A percentile compares a stretch with the other conserved stretches of the same genome.
phyloP scores from a whole-genome alignment of 2,113 vertebrate species.

The Leptosomus discolor region DNA sequence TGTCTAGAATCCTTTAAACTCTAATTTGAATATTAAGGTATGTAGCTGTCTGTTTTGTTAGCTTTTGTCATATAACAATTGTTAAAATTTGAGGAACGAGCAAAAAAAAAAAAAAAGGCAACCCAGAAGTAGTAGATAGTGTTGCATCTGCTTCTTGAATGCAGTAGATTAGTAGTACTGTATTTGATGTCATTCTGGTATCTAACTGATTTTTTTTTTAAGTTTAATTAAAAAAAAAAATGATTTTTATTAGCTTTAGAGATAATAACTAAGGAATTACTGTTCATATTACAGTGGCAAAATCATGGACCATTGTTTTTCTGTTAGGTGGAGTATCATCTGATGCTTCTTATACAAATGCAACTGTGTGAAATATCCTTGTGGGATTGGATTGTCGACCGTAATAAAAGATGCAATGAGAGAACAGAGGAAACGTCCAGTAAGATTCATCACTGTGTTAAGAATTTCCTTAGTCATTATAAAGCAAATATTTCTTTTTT shows the following conservation, averaged over 20 bases:
- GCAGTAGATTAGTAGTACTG: not conserved
- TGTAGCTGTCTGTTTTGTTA: not conserved
- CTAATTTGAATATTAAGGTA: not conserved
- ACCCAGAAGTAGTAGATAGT: not conserved
- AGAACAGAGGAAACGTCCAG: conserved; percentile 53
- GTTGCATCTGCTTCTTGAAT: not conserved
- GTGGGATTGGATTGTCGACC: conserved; percentile 91
- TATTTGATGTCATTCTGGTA: not conserved
- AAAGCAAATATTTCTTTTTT: not conserved
- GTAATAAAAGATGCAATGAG: conserved; percentile 69
- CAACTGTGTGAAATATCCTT: conserved; percentile 92
- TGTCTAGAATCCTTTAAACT: not conserved
- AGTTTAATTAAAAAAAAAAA: no score
- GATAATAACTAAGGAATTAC: not conserved
- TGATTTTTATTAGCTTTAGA: not conserved
- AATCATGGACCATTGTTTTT: not conserved
- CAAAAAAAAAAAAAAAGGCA: not conserved
- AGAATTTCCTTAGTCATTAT: not conserved
- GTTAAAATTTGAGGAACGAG: not conserved
- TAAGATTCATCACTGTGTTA: conserved; percentile 49
- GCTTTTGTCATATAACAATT: not conserved
- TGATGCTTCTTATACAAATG: conserved; percentile 98
- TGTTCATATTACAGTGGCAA: not conserved
- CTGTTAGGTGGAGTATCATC: conserved; percentile 83
- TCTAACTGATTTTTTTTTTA: not conserved